These are phyloP conservation scores for Drosophila kohkoa DNA, from an alignment of 1,140 invertebrate genomes.

Conservation along the genomic window DNA sequence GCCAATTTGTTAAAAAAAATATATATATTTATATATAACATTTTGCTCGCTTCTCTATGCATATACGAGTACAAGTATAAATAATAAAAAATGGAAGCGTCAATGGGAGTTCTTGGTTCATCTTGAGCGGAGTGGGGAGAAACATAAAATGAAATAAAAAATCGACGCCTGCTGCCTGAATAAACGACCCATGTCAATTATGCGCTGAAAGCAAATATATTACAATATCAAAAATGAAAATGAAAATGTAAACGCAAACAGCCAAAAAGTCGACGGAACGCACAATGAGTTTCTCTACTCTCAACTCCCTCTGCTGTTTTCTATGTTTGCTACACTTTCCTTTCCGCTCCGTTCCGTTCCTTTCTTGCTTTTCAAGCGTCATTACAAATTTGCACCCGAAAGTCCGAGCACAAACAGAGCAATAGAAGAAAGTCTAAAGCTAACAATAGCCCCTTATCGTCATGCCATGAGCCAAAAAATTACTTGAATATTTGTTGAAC, in stretches of 20 bases:
- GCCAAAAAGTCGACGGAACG: conserved; percentile 60
- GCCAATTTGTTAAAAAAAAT: conserved; percentile 66
- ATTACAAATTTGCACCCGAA: conserved; percentile 32
- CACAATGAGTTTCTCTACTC: conserved; percentile 36
- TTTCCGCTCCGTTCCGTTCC: background rate
- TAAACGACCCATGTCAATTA: conserved; percentile 82
- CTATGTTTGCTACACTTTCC: background rate
- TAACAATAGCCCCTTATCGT: conserved; percentile 28
- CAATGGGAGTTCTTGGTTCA: conserved; percentile 11
- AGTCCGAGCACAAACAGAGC: conserved; percentile 54
- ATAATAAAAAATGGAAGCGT: conserved; percentile 24
- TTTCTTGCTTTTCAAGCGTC: background rate
- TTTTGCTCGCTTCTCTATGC: conserved; percentile 20
- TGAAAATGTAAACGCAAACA: conserved; percentile 74
- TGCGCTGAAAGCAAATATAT: conserved; percentile 83
- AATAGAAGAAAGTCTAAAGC: conserved; percentile 29
- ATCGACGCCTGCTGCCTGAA: conserved; percentile 62
- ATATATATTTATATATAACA: too few relatives aligned
- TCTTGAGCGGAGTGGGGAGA: background rate
- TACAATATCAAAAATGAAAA: conserved; percentile 79
- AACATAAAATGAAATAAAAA: conserved; percentile 20
- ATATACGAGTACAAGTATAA: conserved; percentile 10
- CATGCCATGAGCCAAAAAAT: conserved; percentile 10
- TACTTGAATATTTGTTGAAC: conserved; percentile 28
- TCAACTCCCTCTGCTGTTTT: background rate